Base-by-base conservation (phyloP, 2,888 invertebrate genomes). In the Nyleta sp. region DNA sequence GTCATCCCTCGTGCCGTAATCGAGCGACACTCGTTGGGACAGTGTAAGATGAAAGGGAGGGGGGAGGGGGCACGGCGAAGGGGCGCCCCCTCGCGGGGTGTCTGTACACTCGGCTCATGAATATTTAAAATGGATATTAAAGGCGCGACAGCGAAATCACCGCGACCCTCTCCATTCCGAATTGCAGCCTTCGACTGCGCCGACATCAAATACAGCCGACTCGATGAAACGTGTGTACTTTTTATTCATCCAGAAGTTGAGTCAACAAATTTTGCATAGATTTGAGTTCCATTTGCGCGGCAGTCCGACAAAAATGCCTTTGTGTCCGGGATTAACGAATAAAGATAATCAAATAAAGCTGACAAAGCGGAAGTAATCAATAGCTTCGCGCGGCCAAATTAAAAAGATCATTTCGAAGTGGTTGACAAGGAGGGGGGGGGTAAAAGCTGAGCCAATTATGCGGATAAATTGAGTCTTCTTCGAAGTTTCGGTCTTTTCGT, bases 61-160 rank as follows among this genome's bases (percentile, higher is more conserved):
- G 8, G 28, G 28, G 10, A 28, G 67, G 71, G 55, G 70, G 55
- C 42, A 60, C 42, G 40, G 65, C 71, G 62, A 67, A 74, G 65
- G 57, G 78, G 65, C 73, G 77, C 79, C 64, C 74, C 64, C 59
- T 77, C 28, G 24, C 20, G 18, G 64, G 48, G 67, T 71, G 73
- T 75, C 73, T 71, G 62, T 28, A 40, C 81, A 73, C 68, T 76
- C 74, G 71, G 65, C 84, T 88, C 87, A 88, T 89, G 88, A 88
- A 89, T 89, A 89, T 89, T 89, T 87, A 89, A 89, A 87, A 87
- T 87, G 85, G 87, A 88, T 87, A 89, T 88, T 89, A 89, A 88
- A 88, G 86, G 87, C 84, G 84, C 86, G 84, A 88, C 84, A 53
- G 55, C 83, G 82, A 84, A 81, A 84, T 81, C 72, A 71, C 42